Evolutionary conservation across 2,888 invertebrate species (phyloP), one percentile per base, ranked within the genome.

Genomic region (Thumatha senex): DNA sequence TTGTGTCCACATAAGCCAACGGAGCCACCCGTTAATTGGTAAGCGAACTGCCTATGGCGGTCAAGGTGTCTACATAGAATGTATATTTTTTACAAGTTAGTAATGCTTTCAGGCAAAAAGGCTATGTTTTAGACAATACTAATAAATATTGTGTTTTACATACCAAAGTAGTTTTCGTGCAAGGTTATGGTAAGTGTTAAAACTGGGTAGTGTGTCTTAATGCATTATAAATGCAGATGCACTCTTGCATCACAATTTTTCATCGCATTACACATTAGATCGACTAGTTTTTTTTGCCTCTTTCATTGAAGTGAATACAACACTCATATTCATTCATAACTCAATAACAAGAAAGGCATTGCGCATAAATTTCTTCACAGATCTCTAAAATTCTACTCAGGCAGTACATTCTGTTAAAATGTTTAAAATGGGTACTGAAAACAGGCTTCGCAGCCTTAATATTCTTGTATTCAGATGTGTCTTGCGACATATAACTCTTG

Each of bases 371-470:
- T 51, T 50, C 44, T 52, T 43, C 31, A 46, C 44, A 50, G 39
- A 50, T 47, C 48, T 65, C 40, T 56, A 40, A 65, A 65, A 62
- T 60, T 55, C 54, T 30, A 52, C 39, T 44, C 44, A 46, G 40
- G 46, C 31, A 51, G 50, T 51, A 24, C 18, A 60, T 12, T 62
- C 51, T 46, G 54, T 47, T 5, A 2, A n/a, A 24, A 2, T 24
- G 2, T 24, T 24, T 4, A 5, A 24, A 51, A 56, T 48, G 41
- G 54, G 47, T 40, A 40, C 47, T 54, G 54, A 35, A 54, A 49
- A 61, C 49, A 50, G 48, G 63, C 58, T 61, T 61, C 63, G 63
- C 48, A 46, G 54, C 54, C 61, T 38, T 40, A 44, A 34, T 60
- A 60, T 51, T 39, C 18, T 13, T 36, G 14, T 15, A 36, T 36